A percentile compares a stretch with the other conserved stretches of the same genome.
Evolutionary conservation across 2,113 vertebrate species (phyloP).

Genomic region (Phainopepla nitens): DNA sequence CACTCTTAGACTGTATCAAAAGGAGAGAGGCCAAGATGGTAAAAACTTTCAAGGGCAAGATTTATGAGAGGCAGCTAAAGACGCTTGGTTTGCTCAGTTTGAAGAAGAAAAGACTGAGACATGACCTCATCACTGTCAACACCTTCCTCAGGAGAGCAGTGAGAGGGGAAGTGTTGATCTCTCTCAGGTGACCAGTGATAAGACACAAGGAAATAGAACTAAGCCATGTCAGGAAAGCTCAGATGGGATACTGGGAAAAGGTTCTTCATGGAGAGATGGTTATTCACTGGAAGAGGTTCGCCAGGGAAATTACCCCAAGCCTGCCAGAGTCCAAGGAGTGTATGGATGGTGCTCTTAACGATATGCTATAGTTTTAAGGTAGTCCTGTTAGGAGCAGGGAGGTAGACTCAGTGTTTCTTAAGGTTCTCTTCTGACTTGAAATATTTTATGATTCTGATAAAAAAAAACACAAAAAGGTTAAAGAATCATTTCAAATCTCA

Average conservation of each 20-base stretch:
- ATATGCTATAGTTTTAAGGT: not conserved
- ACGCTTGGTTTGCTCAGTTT: not conserved
- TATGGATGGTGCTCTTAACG: fast-evolving
- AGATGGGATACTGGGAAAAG: not conserved
- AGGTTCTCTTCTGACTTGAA: not conserved
- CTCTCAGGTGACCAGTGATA: not conserved
- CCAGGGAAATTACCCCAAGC: fast-evolving
- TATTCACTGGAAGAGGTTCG: not conserved
- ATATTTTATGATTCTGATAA: not conserved
- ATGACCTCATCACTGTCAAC: not conserved
- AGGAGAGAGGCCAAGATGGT: not conserved
- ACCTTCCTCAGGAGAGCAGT: not conserved
- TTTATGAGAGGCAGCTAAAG: not conserved
- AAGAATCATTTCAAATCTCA: not conserved
- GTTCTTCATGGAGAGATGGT: not conserved
- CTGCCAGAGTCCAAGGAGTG: not conserved
- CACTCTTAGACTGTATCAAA: not conserved
- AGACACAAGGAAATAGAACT: not conserved
- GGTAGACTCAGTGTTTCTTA: not conserved
- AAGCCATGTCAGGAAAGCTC: not conserved
- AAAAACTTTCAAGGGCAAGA: not conserved
- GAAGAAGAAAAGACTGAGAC: not conserved
- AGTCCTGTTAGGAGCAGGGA: not conserved
- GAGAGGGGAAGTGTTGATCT: not conserved
- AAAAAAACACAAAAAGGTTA: not conserved